phyloP scores from a whole-genome alignment of 37 sponge, comb jelly and placozoan genomes.

The Dysidea cf. avara region DNA sequence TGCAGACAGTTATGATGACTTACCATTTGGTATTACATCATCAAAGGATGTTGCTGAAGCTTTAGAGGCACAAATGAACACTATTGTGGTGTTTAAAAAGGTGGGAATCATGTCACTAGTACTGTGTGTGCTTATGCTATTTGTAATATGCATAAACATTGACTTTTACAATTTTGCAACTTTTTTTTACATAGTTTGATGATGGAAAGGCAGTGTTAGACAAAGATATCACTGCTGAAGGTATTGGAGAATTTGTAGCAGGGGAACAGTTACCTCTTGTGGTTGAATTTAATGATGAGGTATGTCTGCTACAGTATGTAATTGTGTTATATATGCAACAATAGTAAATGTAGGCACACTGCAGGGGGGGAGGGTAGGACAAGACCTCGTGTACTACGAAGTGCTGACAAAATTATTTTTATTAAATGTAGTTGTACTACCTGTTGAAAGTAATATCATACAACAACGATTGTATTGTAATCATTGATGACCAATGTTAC shows the following conservation, averaged over 20 bases:
- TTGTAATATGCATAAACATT: no score
- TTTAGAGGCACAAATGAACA: conserved; percentile 49
- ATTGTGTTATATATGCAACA: not conserved
- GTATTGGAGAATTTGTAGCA: conserved; percentile 64
- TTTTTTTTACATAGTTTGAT: conserved; percentile 65
- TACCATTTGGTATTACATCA: conserved; percentile 66
- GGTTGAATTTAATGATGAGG: conserved; percentile 84
- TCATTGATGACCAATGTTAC: no score
- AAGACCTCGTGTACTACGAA: no score
- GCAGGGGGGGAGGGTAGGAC: no score
- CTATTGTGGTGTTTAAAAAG: conserved; percentile 62
- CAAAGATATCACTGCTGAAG: conserved; percentile 64
- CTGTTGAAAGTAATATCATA: no score
- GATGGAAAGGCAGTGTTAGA: conserved; percentile 58
- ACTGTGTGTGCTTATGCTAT: not conserved
- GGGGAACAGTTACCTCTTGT: conserved; percentile 78
- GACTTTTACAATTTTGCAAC: no score
- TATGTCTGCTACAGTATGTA: conserved; percentile 20
- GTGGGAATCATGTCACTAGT: not conserved
- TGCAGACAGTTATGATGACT: conserved; percentile 53
- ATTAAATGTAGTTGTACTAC: no score
- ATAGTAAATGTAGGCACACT: no score
- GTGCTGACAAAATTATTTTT: no score
- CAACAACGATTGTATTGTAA: no score
- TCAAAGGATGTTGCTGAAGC: conserved; percentile 51